These are phyloP conservation scores for Apogon talboti DNA, from an alignment of 2,797 vertebrate species.

Conservation along the genomic window DNA sequence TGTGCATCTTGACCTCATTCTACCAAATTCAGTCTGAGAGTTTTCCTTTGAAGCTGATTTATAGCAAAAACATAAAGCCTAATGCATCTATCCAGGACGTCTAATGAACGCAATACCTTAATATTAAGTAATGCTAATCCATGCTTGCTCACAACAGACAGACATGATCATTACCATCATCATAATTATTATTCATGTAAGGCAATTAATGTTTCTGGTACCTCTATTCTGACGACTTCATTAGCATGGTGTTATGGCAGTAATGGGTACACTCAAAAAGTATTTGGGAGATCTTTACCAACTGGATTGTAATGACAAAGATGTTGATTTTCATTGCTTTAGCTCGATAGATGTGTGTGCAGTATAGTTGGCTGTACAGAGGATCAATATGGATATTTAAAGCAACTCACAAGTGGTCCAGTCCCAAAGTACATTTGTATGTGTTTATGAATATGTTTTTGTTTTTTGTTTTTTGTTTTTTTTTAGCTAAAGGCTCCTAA, in stretches of 20 bases:
- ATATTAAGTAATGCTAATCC: conserved; percentile 74
- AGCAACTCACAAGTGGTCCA: conserved; percentile 32
- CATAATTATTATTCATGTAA: conserved; percentile 83
- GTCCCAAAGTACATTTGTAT: conserved; percentile 6
- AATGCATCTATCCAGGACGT: conserved; percentile 72
- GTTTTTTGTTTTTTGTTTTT: too few relatives aligned
- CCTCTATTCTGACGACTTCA: conserved; percentile 73
- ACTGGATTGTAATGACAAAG: conserved; percentile 42
- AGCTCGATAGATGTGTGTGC: conserved; percentile 37
- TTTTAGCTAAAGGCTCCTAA: conserved; percentile 29
- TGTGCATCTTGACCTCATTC: conserved; percentile 81
- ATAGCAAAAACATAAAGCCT: conserved; percentile 70
- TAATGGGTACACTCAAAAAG: conserved; percentile 57
- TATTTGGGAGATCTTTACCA: conserved; percentile 28
- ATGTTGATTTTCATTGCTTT: conserved; percentile 24
- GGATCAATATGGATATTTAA: conserved; percentile 42
- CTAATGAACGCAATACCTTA: conserved; percentile 79
- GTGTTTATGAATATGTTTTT: too few relatives aligned
- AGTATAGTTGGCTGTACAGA: conserved; percentile 33
- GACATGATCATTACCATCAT: conserved; percentile 73
- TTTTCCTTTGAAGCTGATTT: conserved; percentile 80
- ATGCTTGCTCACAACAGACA: conserved; percentile 70
- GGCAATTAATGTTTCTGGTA: conserved; percentile 73
- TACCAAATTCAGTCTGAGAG: conserved; percentile 70
- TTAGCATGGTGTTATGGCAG: conserved; percentile 65